phyloP scores from a whole-genome alignment of 2,113 vertebrate species.

The Ginglymostoma cirratum region DNA sequence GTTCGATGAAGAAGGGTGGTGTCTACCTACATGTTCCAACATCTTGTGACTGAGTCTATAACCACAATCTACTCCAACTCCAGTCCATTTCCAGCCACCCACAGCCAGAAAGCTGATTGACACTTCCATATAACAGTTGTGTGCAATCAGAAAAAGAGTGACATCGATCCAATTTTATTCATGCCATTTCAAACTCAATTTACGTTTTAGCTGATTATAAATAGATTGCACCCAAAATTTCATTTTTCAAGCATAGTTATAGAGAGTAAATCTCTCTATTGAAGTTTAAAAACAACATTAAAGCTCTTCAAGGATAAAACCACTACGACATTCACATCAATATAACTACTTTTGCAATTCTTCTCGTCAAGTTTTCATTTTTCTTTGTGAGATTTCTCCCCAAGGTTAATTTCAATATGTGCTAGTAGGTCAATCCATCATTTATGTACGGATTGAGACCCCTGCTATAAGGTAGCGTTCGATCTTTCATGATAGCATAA shows the following conservation, averaged over 20 bases:
- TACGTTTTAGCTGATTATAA: neutral
- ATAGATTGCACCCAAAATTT: no score
- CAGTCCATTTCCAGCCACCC: neutral
- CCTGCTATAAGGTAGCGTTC: neutral
- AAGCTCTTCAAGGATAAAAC: neutral
- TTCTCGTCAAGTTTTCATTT: neutral
- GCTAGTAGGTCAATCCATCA: neutral
- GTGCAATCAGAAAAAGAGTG: neutral
- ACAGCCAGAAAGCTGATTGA: neutral
- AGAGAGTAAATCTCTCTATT: neutral
- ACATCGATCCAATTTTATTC: neutral
- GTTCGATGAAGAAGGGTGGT: neutral
- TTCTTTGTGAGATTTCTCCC: neutral
- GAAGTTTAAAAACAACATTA: neutral
- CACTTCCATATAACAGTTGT: neutral
- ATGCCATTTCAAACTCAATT: neutral
- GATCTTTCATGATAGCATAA: neutral
- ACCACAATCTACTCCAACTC: neutral
- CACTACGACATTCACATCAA: neutral
- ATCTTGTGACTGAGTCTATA: neutral
- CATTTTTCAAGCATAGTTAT: no score
- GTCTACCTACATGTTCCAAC: neutral
- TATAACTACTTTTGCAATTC: neutral
- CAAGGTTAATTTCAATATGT: no score
- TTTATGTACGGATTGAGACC: neutral